Percentiles rank a stretch among this genome's conserved stretches.
Evolutionary conservation across 2,797 vertebrate species (phyloP).

Genomic region (Varecia variegata): DNA sequence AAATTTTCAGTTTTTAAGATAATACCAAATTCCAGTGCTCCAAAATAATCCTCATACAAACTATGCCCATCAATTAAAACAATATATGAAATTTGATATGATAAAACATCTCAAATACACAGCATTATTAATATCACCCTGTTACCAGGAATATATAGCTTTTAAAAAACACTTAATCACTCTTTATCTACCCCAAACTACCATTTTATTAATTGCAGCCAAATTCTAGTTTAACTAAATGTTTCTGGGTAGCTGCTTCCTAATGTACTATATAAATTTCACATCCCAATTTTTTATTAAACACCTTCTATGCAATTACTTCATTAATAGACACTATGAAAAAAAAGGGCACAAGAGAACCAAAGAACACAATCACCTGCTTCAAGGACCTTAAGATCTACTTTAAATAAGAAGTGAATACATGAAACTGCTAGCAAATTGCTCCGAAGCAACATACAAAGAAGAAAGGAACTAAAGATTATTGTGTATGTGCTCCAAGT

Average conservation of each 20-base stretch:
- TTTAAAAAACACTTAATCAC: not conserved
- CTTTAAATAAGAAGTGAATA: constrained; percentile 23
- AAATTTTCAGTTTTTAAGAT: constrained; percentile 41
- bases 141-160: not conserved
- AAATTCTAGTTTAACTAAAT: constrained; percentile 35
- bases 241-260: not conserved
- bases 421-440: constrained; percentile 25
- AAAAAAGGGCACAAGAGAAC: not conserved
- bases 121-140: not conserved
- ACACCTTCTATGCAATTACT: constrained; percentile 18
- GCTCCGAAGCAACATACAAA: not conserved
- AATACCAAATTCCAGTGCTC: constrained; percentile 27
- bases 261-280: constrained; percentile 14
- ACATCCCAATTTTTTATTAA: not conserved
- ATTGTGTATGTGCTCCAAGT: not conserved
- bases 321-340: constrained; percentile 9
- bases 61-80: constrained; percentile 2
- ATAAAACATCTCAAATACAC: constrained; percentile 26
- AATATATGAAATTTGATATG: constrained; percentile 18
- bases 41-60: constrained; percentile 44
- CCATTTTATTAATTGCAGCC: not conserved
- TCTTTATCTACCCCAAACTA: not conserved
- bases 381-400: constrained; percentile 50
- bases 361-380: not conserved
- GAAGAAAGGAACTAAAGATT: constrained; percentile 11